Conservation (phyloP, 2,113 vertebrate species). For the Boleophthalmus pectinirostris region DNA sequence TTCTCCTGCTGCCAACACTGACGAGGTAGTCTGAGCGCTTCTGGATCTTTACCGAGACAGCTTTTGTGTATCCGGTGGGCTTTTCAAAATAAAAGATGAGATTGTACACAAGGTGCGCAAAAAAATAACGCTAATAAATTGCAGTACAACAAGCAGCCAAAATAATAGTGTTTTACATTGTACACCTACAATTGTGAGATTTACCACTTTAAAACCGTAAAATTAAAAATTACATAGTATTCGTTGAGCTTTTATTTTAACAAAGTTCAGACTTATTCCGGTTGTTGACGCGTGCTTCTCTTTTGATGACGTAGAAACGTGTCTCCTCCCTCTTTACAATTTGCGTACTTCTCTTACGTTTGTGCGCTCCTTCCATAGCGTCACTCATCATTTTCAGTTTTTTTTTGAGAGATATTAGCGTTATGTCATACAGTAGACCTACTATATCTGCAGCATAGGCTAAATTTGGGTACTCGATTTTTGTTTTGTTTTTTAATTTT, state of each 20-base stretch:
- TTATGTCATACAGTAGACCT: neutral
- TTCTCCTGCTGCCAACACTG: conserved; percentile 66
- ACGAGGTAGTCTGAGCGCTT: conserved; percentile 52
- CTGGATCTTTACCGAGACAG: neutral
- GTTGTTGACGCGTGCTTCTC: neutral
- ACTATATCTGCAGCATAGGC: neutral
- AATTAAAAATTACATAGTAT: neutral
- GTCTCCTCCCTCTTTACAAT: conserved; percentile 63
- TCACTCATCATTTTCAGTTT: conserved; percentile 66
- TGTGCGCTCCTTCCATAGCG: conserved; percentile 54
- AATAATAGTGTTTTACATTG: too few relatives aligned
- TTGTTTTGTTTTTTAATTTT: neutral
- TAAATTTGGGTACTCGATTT: neutral
- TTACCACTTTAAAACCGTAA: neutral
- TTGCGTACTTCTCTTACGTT: conserved; percentile 78
- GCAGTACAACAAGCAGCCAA: neutral
- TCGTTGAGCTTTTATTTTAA: neutral
- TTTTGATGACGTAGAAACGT: conserved; percentile 50
- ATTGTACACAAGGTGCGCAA: neutral
- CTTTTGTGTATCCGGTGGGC: neutral
- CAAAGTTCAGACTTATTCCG: neutral
- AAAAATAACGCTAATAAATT: too few relatives aligned
- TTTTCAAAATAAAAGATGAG: conserved; percentile 37
- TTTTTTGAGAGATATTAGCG: neutral
- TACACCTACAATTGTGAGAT: neutral